Conservation (phyloP, 1,140 invertebrate genomes). For the Tetramorium parvispinum region DNA sequence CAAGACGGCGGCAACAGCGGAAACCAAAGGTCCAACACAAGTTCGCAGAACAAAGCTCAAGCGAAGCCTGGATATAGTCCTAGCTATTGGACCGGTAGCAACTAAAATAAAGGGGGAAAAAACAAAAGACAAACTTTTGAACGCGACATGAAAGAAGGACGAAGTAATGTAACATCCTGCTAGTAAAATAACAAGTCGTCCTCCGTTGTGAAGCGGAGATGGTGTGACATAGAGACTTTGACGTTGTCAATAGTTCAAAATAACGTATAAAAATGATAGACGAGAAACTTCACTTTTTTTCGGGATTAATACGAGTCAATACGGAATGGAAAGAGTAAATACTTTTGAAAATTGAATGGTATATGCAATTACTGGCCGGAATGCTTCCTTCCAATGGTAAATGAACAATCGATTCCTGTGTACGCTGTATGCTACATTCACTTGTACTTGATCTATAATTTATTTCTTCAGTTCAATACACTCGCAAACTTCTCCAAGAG, state of each 20-base stretch:
- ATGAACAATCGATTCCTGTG: slow-evolving; percentile 15
- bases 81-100: slow-evolving; percentile 88
- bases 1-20: slow-evolving; percentile 89
- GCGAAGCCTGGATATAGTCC: slow-evolving; percentile 89
- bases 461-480: slow-evolving; percentile 33
- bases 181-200: slow-evolving; percentile 65
- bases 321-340: slow-evolving; percentile 44
- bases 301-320: slow-evolving; percentile 66
- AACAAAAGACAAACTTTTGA: slow-evolving; percentile 13
- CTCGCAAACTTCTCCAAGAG: slow-evolving; percentile 28
- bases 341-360: slow-evolving; percentile 64
- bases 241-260: slow-evolving; percentile 60
- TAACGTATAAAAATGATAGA: slow-evolving; percentile 41
- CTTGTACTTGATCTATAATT: slow-evolving; percentile 33
- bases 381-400: slow-evolving; percentile 50
- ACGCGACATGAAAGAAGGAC: slow-evolving; percentile 9
- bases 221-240: slow-evolving; percentile 68
- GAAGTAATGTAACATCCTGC: slow-evolving; percentile 32
- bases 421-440: background rate
- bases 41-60: slow-evolving; percentile 89
- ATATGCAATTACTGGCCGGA: slow-evolving; percentile 71
- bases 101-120: slow-evolving; percentile 82
- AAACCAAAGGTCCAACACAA: slow-evolving; percentile 89
- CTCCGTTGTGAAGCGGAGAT: slow-evolving; percentile 61
- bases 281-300: slow-evolving; percentile 46